Conservation (phyloP, 2,888 invertebrate genomes). For the Dascillus cervinus region DNA sequence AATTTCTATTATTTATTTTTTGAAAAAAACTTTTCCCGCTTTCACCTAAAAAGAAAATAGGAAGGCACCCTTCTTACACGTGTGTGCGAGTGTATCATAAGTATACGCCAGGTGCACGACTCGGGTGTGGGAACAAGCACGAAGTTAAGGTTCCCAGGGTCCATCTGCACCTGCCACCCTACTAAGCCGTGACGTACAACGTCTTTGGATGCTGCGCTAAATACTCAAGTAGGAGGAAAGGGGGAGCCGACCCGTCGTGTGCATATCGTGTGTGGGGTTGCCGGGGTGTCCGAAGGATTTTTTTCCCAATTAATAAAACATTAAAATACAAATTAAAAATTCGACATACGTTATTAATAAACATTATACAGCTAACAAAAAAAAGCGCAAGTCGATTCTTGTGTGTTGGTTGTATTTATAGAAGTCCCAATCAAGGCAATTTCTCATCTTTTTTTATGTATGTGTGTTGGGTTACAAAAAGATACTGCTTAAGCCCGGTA, state of each 20-base stretch:
- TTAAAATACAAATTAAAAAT: not conserved
- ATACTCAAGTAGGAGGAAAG: not conserved
- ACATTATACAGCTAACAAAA: no score
- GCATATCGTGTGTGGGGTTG: not conserved
- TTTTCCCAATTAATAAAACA: not conserved
- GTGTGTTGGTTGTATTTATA: no score
- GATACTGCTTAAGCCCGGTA: conserved; percentile 15
- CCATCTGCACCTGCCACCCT: conserved; percentile 26
- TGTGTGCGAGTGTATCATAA: conserved; percentile 26
- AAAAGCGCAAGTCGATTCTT: no score
- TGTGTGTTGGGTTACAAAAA: no score
- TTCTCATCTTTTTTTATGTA: no score
- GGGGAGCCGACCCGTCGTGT: not conserved
- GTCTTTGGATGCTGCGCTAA: conserved; percentile 4
- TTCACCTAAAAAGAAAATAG: no score
- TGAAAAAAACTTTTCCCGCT: no score
- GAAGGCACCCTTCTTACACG: conserved; percentile 23
- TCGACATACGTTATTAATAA: not conserved
- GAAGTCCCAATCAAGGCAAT: no score
- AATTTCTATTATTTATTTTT: no score
- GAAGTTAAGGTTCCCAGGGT: conserved; percentile 27
- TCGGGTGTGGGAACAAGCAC: conserved; percentile 27
- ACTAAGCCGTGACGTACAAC: conserved; percentile 17
- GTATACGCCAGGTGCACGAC: conserved; percentile 26
- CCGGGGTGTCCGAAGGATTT: not conserved